These are phyloP conservation scores for Zootermopsis nevadensis DNA, from an alignment of 2,888 invertebrate species.

Conservation along the genomic window DNA sequence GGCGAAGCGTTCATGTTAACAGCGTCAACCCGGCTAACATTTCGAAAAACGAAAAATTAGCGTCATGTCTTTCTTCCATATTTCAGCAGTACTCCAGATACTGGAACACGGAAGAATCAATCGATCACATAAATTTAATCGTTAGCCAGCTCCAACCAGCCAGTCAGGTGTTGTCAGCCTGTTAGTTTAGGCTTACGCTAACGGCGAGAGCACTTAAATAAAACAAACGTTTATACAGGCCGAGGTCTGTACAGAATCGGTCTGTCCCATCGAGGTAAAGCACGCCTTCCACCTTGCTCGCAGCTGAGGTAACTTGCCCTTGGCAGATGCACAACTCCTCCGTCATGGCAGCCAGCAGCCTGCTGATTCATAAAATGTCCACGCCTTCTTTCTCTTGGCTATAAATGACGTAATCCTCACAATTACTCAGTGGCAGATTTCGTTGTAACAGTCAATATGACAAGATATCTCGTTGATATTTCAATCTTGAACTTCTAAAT, in stretches of 20 bases:
- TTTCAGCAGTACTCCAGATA: too few species aligned
- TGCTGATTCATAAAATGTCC: not conserved
- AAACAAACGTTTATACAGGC: too few species aligned
- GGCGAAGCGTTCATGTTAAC: too few species aligned
- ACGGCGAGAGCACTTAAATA: too few species aligned
- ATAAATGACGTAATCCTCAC: not conserved
- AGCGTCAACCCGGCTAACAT: too few species aligned
- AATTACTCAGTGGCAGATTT: not conserved
- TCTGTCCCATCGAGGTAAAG: not conserved
- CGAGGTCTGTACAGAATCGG: not conserved
- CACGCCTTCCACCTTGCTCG: not conserved
- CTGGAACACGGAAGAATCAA: too few species aligned
- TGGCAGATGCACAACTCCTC: not conserved
- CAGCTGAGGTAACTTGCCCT: not conserved
- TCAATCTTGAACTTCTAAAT: not conserved
- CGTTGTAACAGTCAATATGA: not conserved
- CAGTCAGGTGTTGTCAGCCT: too few species aligned
- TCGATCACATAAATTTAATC: too few species aligned
- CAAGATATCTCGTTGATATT: not conserved
- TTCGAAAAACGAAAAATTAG: too few species aligned
- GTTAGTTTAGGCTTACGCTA: too few species aligned
- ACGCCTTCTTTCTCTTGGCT: not conserved
- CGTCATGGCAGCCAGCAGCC: not conserved
- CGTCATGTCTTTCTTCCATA: too few species aligned
- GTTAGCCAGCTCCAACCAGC: too few species aligned